Evolutionary conservation across 2,113 vertebrate species (phyloP), one percentile per base, ranked within the genome.

Genomic region (Psittacula cyanocephala): DNA sequence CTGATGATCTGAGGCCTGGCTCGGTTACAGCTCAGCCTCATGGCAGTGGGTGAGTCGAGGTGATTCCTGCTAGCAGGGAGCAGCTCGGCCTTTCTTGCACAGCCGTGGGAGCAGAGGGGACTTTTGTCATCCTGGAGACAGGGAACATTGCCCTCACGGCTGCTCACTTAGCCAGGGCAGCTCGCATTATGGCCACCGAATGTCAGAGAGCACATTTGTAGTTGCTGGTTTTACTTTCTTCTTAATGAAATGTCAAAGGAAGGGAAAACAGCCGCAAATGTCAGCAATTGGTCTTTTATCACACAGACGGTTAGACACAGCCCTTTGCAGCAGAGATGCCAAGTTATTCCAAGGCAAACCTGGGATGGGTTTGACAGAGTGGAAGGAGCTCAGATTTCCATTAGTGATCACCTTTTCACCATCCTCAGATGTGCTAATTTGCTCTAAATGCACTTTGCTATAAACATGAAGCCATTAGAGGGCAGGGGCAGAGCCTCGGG

Each of bases 181-280:
- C n/a, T 31, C 28, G 1, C 63, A 1, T 62, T 33, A 18, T 1
- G n/a, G 89, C 29, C 75, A 53, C 14, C 70, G 13, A 75, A 71
- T 17, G 4, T 28, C 75, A 25, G 47, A 47, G 70, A 50, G 82
- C 82, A 4, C 76, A 2, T 76, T 59, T 41, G 62, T 69, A 60
- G 85, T 6, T 20, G 55, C 79, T 27, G 81, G 11, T 27, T 31
- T 53, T 53, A 23, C 81, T 87, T 87, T 20, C 69, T 78, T 44
- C 70, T 22, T 41, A 53, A 72, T 92, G 92, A 86, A 94, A 91
- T 69, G 84, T 77, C 92, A 80, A 57, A n/a, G 92, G 83, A n/a
- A 82, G 83, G 39, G 88, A 69, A 84, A 78, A 50, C 78, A 22
- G 65, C 28, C 18, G 93, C 69, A 88, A 94, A 94, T 86, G 89